Evolutionary conservation across 2,888 invertebrate genomes (phyloP).

Genomic region (Pyrochroa serraticornis): DNA sequence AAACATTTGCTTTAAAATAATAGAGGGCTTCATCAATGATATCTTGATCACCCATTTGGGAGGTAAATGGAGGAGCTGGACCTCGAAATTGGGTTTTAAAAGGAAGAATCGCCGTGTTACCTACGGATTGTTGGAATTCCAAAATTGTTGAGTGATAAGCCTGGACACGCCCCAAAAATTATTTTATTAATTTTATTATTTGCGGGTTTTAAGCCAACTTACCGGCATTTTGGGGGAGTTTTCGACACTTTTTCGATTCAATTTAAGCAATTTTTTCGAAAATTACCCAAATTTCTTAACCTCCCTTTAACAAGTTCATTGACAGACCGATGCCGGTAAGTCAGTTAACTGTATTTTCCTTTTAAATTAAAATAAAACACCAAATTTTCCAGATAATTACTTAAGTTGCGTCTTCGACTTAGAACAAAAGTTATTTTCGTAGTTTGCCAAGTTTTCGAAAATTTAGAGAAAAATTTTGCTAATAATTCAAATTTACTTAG

Average conservation of each 20-base stretch:
- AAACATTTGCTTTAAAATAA: slow-evolving; percentile 98
- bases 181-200: background rate
- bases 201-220: background rate
- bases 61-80: slow-evolving; percentile 77
- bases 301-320: slow-evolving; percentile 3
- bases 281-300: background rate
- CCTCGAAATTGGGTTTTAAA: slow-evolving; percentile 90
- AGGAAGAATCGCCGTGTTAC: slow-evolving; percentile 93
- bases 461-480: no score
- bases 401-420: no score
- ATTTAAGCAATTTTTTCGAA: slow-evolving; percentile 6
- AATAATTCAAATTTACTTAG: no score
- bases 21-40: slow-evolving; percentile 97
- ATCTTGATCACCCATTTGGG: slow-evolving; percentile 70
- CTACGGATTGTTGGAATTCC: slow-evolving; percentile 75
- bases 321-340: background rate
- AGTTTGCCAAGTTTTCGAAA: no score
- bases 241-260: background rate
- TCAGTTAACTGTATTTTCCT: no score
- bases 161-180: slow-evolving; percentile 60
- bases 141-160: slow-evolving; percentile 95
- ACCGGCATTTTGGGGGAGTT: slow-evolving; percentile 8
- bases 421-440: no score
- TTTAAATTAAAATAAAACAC: no score
- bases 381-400: no score